These are phyloP conservation scores for Aphaenogaster ashmeadi DNA, from an alignment of 1,140 invertebrate species.

Conservation along the genomic window DNA sequence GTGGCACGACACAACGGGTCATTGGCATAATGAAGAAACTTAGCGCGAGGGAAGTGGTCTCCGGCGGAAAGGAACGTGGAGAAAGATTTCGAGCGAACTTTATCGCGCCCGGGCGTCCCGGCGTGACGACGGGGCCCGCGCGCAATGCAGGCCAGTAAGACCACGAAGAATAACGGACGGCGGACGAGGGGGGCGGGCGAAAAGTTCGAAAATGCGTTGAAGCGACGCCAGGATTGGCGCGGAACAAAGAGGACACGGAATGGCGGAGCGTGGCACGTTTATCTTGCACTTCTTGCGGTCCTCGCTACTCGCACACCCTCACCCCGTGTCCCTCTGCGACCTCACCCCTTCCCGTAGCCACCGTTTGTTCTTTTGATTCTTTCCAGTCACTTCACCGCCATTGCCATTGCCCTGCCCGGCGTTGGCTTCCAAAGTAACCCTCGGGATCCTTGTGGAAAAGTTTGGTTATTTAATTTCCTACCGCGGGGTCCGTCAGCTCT, in stretches of 20 bases:
- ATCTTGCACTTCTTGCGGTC: slow-evolving; percentile 78
- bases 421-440: slow-evolving; percentile 66
- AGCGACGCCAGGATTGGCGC: slow-evolving; percentile 79
- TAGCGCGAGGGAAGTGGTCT: slow-evolving; percentile 62
- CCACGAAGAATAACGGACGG: slow-evolving; percentile 70
- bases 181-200: slow-evolving; percentile 58
- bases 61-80: not conserved
- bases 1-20: slow-evolving; percentile 72
- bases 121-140: slow-evolving; percentile 33
- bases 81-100: slow-evolving; percentile 73
- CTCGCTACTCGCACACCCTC: slow-evolving; percentile 43
- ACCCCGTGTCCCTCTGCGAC: slow-evolving; percentile 27
- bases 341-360: slow-evolving; percentile 6
- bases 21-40: slow-evolving; percentile 80
- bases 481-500: slow-evolving; percentile 56
- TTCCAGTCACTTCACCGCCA: slow-evolving; percentile 77
- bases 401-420: slow-evolving; percentile 49
- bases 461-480: slow-evolving; percentile 83
- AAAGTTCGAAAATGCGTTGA: slow-evolving; percentile 83
- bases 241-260: slow-evolving; percentile 77
- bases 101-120: slow-evolving; percentile 6
- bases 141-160: slow-evolving; percentile 58
- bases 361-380: slow-evolving; percentile 82
- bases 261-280: slow-evolving; percentile 80
- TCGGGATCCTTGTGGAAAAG: slow-evolving; percentile 75